These are phyloP conservation scores for Dolomedes plantarius DNA, from an alignment of 2,888 invertebrate species.

Conservation along the genomic window DNA sequence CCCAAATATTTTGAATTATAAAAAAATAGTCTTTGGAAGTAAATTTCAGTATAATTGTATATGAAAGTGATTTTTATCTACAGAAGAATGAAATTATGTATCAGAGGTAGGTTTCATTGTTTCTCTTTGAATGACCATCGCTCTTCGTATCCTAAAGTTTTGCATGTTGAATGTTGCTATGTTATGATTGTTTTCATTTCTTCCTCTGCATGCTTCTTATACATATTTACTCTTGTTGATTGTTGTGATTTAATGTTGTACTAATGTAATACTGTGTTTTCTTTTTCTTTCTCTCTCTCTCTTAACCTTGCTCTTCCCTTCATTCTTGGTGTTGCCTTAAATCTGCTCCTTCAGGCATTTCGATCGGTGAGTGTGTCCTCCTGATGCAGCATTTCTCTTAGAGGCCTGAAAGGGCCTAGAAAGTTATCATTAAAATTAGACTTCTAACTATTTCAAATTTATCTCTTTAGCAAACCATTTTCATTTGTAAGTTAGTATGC, in stretches of 20 bases:
- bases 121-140: constrained; percentile 19
- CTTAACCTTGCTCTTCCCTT: constrained; percentile 72
- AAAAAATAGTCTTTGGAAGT: too few species aligned
- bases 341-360: constrained; percentile 75
- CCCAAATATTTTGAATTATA: too few species aligned
- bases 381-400: constrained; percentile 57
- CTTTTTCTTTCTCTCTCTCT: constrained; percentile 65
- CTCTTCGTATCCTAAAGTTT: constrained; percentile 17
- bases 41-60: too few species aligned
- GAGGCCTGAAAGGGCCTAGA: constrained; percentile 7
- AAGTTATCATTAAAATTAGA: too few species aligned
- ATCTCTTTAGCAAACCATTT: too few species aligned
- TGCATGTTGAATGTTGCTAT: constrained; percentile 50
- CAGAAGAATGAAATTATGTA: too few species aligned
- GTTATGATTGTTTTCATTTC: constrained; percentile 4
- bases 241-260: constrained; percentile 67
- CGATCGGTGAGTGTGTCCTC: constrained; percentile 77
- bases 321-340: constrained; percentile 72
- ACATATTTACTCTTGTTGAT: constrained; percentile 10
- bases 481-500: too few species aligned
- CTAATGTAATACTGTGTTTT: constrained; percentile 67
- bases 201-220: constrained; percentile 37
- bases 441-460: too few species aligned
- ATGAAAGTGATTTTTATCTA: too few species aligned
- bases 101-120: constrained; percentile 68